Base-by-base conservation (phyloP, 1,140 invertebrate genomes). In the Sycobia sp. region DNA sequence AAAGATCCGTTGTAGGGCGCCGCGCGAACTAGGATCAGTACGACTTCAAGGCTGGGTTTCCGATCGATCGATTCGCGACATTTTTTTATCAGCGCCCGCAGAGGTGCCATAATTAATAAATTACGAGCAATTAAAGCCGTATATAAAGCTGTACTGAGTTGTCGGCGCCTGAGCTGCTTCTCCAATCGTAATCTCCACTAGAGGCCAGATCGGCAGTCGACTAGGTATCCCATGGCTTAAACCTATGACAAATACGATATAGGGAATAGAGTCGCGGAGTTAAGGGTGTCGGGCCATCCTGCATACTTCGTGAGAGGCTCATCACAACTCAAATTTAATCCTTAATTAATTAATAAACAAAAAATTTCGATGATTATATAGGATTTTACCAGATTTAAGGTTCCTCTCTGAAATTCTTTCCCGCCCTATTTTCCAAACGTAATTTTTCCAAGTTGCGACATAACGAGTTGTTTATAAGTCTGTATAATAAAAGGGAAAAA, bases 81-180 rank as follows among this genome's bases (percentile, higher is more conserved):
- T 25, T 38, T 54, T 22, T 20, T 36, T 51, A 57, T 69, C 41
- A 55, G 66, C 66, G 73, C 71, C 77, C 64, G 67, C 46, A 73
- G 67, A 78, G 74, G 78, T 80, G 78, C 77, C 78, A 80, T 80
- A 80, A 78, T 70, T 71, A 71, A 69, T 50, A 61, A 66, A 57
- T 62, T 27, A 22, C 58, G 41, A 57, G 59, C 38, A 54, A 46
- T 13, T 29, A 7, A 56, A 56, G 36, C 44, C 36, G 11, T 50
- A 22, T 18, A 47, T n/a, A n/a, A n/a, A n/a, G n/a, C 60, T 62
- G 18, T 53, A 53, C 20, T 34, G n/a, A 49, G n/a, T 14, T 27
- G 9, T 8, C 34, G 16, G 27, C 9, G 29, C 16, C 20, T 36
- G n/a, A 22, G 51, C 2, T 41, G 5, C 29, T 11, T 11, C 29